Base-by-base conservation (phyloP, 2,888 invertebrate species). In the Lobophora halterata region DNA sequence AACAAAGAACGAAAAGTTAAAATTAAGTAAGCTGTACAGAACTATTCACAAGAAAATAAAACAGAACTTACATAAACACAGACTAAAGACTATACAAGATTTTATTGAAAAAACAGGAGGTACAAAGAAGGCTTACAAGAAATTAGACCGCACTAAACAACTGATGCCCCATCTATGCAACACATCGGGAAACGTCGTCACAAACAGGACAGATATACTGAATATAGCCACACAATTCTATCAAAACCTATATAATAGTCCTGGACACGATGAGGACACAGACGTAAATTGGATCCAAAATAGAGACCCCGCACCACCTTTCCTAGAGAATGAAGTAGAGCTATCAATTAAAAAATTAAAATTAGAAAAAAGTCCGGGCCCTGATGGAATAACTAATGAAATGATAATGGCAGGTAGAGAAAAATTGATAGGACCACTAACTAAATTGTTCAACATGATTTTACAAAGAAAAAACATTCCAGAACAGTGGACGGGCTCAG, bases 111-210 rank as follows among this genome's bases (percentile, higher is more conserved):
- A 6, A 3, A 31, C 36, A 1, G 46, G 38, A 9, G 38, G 46
- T 20, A 19, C 38, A 11, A 46, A 40, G 10, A 45, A 18, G 12
- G 45, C 40, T 1, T 38, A 6, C 19, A 38, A 34, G 27, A 24
- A 34, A 18, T 14, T 38, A 0, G 11, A 6, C 16, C 16, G 20
- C 3, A 24, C 19, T 7, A 37, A 24, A 29, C n/a, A n/a, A n/a
- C n/a, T n/a, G n/a, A n/a, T n/a, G n/a, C n/a, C n/a, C n/a, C n/a
- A n/a, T n/a, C n/a, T n/a, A n/a, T n/a, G n/a, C n/a, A n/a, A n/a
- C n/a, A 20, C 19, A 1, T 43, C 33, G 31, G 21, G 29, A 34
- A 10, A 8, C 26, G 5, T n/a, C 24, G 7, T 23, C n/a, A 7
- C 2, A 10, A 3, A 0, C 1, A 4, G 11, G 9, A 2, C 16